Evolutionary conservation across 1,140 invertebrate species (phyloP), one percentile per base, ranked within the genome.

Genomic region (Hirudo medicinalis): DNA sequence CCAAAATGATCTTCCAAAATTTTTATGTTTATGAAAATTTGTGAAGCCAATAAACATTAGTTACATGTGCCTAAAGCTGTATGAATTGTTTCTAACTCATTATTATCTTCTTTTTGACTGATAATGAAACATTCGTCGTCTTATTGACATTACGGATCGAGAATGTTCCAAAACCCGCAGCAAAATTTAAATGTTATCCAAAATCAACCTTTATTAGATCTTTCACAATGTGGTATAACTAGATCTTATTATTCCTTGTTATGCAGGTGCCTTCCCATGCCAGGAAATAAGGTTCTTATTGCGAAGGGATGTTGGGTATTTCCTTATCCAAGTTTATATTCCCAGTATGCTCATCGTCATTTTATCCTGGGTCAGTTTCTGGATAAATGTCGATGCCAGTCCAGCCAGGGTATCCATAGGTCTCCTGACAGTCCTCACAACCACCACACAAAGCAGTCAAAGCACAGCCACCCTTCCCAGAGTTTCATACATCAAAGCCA

Each of bases 281-380:
- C 80, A 90, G 13, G 82, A 88, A 74, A 89, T 90, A 0, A 88
- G 87, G 72, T 94, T 94, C 82, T 91, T 91, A 80, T 84, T 94
- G 5, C 89, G 90, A 76, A 84, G 91, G 90, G 67, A 72, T 32
- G 36, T 72, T 32, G 72, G 72, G 63, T 93, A 92, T 79, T 94
- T 93, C 80, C 84, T 93, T 1, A 90, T 91, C 74, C 89, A 90
- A 82, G 89, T 92, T 11, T 93, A 93, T 80, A 87, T 92, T 49
- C 92, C 92, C 0, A 93, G 91, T 78, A 91, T 91, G 66, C 84
- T 94, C 63, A 91, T 94, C 22, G 71, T 72, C 19, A 72, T 72
- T 17, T 63, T 72, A n/a, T 72, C 71, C 15, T 72, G 71, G 71
- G 71, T 72, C 53, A 36, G 22, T 20, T 72, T 72, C 71, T 72